phyloP scores from a whole-genome alignment of 2,113 vertebrate species.

The Laticauda colubrina region DNA sequence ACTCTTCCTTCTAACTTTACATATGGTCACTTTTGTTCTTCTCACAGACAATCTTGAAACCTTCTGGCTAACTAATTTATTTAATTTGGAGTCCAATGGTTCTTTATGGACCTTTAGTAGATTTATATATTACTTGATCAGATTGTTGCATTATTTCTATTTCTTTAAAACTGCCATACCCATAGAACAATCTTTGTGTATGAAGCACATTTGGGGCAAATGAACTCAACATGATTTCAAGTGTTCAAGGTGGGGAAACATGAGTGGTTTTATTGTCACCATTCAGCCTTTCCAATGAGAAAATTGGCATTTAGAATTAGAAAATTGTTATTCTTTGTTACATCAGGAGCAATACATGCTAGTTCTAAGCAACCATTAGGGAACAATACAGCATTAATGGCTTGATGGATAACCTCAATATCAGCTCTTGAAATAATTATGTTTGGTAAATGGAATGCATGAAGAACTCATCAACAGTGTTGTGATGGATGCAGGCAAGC shows the following conservation, averaged over 20 bases:
- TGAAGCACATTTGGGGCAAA: background rate
- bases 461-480: slow-evolving; percentile 33
- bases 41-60: background rate
- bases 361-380: slow-evolving; percentile 41
- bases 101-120: background rate
- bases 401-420: slow-evolving; percentile 45
- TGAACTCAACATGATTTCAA: background rate
- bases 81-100: background rate
- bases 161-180: background rate
- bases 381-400: slow-evolving; percentile 44
- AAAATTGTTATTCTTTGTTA: slow-evolving; percentile 33
- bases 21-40: background rate
- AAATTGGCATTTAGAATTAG: background rate
- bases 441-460: slow-evolving; percentile 48
- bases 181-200: background rate
- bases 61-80: background rate
- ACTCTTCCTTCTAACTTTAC: background rate
- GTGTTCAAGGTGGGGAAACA: background rate
- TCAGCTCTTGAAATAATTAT: slow-evolving; percentile 58
- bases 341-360: background rate
- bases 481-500: background rate
- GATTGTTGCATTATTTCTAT: background rate
- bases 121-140: background rate
- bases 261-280: background rate
- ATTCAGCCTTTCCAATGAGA: background rate